Percentiles rank a stretch among this genome's conserved stretches.
phyloP scores from a whole-genome alignment of 2,888 invertebrate genomes.

The Noctuana brunneofusca region DNA sequence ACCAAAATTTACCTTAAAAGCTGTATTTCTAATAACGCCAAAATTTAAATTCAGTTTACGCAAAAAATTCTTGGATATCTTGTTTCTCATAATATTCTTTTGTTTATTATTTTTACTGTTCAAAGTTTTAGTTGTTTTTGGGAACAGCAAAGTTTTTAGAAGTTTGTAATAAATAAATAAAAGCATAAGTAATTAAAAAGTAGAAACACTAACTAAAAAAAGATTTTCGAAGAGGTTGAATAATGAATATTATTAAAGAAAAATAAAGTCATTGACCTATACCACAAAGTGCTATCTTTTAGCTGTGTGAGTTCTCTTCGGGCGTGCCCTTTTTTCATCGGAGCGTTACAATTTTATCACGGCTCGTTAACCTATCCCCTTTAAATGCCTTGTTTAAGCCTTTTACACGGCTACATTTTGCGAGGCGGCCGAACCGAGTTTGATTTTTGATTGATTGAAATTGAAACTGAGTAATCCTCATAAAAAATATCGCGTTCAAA shows the following conservation, averaged over 20 bases:
- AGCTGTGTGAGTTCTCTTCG: slow-evolving; percentile 8
- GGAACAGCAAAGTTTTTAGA: no score
- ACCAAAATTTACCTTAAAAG: slow-evolving; percentile 4
- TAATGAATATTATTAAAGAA: background rate
- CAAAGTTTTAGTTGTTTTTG: no score
- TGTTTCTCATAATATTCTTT: no score
- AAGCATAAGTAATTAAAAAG: no score
- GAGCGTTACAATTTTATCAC: slow-evolving; percentile 21
- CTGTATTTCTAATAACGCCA: background rate
- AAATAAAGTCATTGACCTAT: slow-evolving; percentile 21
- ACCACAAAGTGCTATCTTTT: no score
- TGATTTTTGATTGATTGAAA: slow-evolving; percentile 10
- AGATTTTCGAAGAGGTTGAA: no score
- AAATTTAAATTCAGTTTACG: background rate
- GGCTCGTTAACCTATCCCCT: slow-evolving; percentile 18
- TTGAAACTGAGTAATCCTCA: no score
- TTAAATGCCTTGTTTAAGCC: slow-evolving; percentile 27
- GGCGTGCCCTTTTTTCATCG: slow-evolving; percentile 14
- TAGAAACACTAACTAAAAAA: no score
- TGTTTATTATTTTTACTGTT: no score
- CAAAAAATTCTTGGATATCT: background rate
- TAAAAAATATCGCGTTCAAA: no score
- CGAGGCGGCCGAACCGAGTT: background rate
- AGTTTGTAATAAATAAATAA: no score
- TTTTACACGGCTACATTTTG: slow-evolving; percentile 16